These are phyloP conservation scores for Lepidochitona cinerea DNA, from an alignment of 2,888 invertebrate genomes.

Conservation along the genomic window DNA sequence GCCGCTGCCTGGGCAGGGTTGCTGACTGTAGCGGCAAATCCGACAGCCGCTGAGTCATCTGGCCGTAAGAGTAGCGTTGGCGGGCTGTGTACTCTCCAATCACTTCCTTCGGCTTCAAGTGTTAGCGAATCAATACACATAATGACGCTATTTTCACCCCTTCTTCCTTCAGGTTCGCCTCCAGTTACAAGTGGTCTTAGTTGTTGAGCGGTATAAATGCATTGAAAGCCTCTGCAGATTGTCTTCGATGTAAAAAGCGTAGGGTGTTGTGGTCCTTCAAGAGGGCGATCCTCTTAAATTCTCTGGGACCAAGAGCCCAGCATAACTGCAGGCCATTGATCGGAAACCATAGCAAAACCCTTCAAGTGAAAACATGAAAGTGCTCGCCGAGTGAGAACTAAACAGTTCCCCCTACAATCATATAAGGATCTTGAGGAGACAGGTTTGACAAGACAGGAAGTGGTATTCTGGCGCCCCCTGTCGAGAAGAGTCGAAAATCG, in stretches of 20 bases:
- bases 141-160: constrained; percentile 4
- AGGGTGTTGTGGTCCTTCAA: background rate
- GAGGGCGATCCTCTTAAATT: background rate
- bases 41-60: background rate
- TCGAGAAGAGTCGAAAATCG: background rate
- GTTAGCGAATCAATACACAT: constrained; percentile 1
- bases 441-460: background rate
- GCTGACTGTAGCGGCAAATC: background rate
- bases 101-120: background rate
- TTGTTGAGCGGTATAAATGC: background rate
- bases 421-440: background rate
- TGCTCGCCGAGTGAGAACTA: background rate
- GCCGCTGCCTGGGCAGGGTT: background rate
- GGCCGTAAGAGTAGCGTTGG: background rate
- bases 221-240: background rate
- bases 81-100: background rate
- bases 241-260: background rate
- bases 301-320: background rate
- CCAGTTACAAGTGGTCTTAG: background rate
- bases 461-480: background rate
- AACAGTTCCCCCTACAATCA: background rate
- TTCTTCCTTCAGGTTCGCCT: background rate
- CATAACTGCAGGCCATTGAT: background rate
- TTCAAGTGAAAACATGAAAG: background rate
- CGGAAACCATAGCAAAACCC: constrained; percentile 4